Base-by-base conservation (phyloP, 1,140 invertebrate species). In the Drosophila arawakana region DNA sequence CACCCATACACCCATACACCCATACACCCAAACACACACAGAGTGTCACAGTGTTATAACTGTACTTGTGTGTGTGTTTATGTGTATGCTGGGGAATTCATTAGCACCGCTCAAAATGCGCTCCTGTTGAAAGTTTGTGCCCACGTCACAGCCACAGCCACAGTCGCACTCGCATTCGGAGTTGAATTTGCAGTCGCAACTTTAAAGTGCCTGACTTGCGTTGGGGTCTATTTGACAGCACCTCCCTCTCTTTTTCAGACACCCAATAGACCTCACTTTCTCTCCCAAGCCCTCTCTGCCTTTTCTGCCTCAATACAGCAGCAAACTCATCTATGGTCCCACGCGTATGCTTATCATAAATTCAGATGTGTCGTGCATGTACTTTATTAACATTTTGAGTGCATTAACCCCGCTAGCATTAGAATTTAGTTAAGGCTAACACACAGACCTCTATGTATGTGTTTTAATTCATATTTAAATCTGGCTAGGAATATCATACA, bases 301-400 rank as follows among this genome's bases (percentile, higher is more conserved):
- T 4, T 18, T 37, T 8, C 7, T 7, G 34, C 30, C 10, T 6
- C 10, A 13, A 2, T 37, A 21, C 35, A 39, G 30, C 37, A 43
- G 18, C 7, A 30, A 30, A 30, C 34, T 11, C 30, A 55, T 78
- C 61, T 63, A 61, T 81, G 75, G 68, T 70, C 80, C 84, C 70
- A 54, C 72, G 83, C 80, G 80, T 78, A 74, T 80, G 80, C 83
- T 89, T 89, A 88, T 88, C 83, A 88, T 89, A 89, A 83, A 84
- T 88, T 88, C 80, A 89, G 80, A 80, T 83, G 61, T 75, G 68
- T 50, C 43, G 54, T 76, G 59, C 55, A 71, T 81, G 66, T 78
- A 62, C 78, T 83, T 88, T 83, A 89, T 88, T 80, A 89, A 83
- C 80, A 88, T 89, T 83, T 84, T 89, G 80, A 78, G 83, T 83